Percentiles rank a stretch among this genome's conserved stretches.
phyloP scores from a whole-genome alignment of 2,113 vertebrate species.

The Symphodus melops region DNA sequence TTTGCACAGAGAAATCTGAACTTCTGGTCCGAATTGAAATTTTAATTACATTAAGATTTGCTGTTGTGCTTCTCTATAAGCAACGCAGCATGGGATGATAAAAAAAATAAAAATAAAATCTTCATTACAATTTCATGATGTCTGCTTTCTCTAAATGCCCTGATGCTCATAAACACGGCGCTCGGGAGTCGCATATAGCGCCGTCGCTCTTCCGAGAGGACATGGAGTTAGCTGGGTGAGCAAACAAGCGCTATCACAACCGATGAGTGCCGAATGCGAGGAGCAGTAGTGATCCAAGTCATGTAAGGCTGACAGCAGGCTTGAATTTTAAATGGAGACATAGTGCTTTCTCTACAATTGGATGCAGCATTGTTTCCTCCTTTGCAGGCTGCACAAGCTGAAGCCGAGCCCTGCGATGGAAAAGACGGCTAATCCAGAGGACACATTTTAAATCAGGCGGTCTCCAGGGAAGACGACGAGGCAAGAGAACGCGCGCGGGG shows the following conservation, averaged over 20 bases:
- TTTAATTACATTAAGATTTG: slow-evolving; percentile 75
- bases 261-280: slow-evolving; percentile 48
- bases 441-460: slow-evolving; percentile 39
- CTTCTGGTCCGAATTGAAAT: slow-evolving; percentile 66
- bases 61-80: slow-evolving; percentile 65
- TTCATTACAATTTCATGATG: slow-evolving; percentile 74
- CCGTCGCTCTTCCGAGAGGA: slow-evolving; percentile 22
- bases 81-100: slow-evolving; percentile 72
- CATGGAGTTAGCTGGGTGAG: slow-evolving; percentile 58
- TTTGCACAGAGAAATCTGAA: slow-evolving; percentile 47
- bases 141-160: slow-evolving; percentile 58
- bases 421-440: slow-evolving; percentile 42
- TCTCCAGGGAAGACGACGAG: slow-evolving; percentile 25
- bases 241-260: slow-evolving; percentile 42
- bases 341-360: slow-evolving; percentile 17
- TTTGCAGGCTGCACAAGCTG: slow-evolving; percentile 24
- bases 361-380: slow-evolving; percentile 43
- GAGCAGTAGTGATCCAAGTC: slow-evolving; percentile 35
- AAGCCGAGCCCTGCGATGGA: slow-evolving; percentile 29
- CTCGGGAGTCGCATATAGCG: slow-evolving; percentile 35
- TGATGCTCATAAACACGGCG: slow-evolving; percentile 23
- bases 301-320: slow-evolving; percentile 24
- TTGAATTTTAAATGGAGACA: slow-evolving; percentile 44
- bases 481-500: neutral
- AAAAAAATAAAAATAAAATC: slow-evolving; percentile 54